Conservation (phyloP, 2,797 vertebrate genomes). For the Hippopotamyrus pictus region DNA sequence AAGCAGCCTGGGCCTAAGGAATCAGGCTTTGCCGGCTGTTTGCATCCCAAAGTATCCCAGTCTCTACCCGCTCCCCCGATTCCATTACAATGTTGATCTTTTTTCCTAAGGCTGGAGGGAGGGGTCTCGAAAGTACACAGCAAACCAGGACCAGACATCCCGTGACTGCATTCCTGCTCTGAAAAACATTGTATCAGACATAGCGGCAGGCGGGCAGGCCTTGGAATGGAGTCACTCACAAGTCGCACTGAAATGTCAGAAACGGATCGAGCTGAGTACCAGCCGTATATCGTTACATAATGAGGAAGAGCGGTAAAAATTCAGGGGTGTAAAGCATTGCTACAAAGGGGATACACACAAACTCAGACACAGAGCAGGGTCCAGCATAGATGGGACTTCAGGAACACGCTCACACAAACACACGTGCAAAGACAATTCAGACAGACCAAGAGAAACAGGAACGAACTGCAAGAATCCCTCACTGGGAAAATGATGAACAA, state of each 20-base stretch:
- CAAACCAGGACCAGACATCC: neutral
- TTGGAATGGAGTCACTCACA: neutral
- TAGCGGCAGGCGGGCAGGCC: neutral
- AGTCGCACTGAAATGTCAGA: neutral
- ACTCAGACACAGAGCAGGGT: neutral
- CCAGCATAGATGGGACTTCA: neutral
- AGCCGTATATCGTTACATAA: neutral
- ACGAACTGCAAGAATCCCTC: neutral
- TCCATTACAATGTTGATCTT: neutral
- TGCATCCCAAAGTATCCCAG: neutral
- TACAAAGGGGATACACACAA: neutral
- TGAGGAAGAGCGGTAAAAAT: neutral
- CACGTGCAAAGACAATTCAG: neutral
- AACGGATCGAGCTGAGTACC: neutral
- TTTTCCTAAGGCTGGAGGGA: neutral
- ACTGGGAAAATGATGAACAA: neutral
- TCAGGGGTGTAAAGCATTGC: neutral
- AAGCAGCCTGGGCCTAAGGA: neutral
- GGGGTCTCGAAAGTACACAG: neutral
- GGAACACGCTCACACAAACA: neutral
- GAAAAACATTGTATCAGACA: neutral
- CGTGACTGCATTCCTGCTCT: neutral
- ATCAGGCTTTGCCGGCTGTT: neutral
- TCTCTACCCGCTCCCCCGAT: neutral
- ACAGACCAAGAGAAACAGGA: neutral